Conservation (phyloP, 2,797 vertebrate species). For the Poeciliopsis turneri region DNA sequence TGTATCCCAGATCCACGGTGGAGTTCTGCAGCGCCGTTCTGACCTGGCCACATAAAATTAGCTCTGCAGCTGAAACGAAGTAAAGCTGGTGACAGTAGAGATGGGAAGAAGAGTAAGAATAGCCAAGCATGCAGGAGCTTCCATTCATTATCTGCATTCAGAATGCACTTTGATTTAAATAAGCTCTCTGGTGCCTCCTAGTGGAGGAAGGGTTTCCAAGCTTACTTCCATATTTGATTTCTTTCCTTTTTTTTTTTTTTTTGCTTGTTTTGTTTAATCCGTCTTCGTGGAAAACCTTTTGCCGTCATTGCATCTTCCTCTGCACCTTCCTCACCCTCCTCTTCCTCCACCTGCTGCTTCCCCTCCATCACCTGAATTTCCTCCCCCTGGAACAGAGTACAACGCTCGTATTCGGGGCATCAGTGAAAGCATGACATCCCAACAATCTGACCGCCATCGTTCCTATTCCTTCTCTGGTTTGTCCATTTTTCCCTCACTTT, state of each 20-base stretch:
- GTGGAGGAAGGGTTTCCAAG: constrained; percentile 47
- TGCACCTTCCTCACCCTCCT: constrained; percentile 63
- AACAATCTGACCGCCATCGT: constrained; percentile 86
- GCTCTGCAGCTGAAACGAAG: constrained; percentile 57
- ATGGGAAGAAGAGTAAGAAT: constrained; percentile 65
- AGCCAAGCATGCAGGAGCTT: constrained; percentile 57
- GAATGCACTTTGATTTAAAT: constrained; percentile 22
- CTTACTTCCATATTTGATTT: constrained; percentile 36
- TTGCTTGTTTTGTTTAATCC: constrained; percentile 35
- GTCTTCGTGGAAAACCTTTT: constrained; percentile 60
- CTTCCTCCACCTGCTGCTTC: constrained; percentile 60
- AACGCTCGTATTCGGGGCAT: constrained; percentile 85
- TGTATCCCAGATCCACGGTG: constrained; percentile 34
- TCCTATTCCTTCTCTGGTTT: constrained; percentile 93
- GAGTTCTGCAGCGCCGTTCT: constrained; percentile 32
- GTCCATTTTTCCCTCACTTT: constrained; percentile 76
- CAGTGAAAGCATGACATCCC: constrained; percentile 79
- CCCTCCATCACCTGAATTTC: constrained; percentile 71
- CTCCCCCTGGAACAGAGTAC: constrained; percentile 79
- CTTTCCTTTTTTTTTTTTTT: constrained; percentile 35
- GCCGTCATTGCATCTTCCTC: constrained; percentile 58
- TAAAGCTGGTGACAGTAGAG: constrained; percentile 53
- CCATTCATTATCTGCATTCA: constrained; percentile 67
- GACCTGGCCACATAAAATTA: constrained; percentile 54
- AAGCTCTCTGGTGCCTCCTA: constrained; percentile 44